Evolutionary conservation across 1,140 invertebrate species (phyloP), one percentile per base, ranked within the genome.

Genomic region (Lucilia cuprina): DNA sequence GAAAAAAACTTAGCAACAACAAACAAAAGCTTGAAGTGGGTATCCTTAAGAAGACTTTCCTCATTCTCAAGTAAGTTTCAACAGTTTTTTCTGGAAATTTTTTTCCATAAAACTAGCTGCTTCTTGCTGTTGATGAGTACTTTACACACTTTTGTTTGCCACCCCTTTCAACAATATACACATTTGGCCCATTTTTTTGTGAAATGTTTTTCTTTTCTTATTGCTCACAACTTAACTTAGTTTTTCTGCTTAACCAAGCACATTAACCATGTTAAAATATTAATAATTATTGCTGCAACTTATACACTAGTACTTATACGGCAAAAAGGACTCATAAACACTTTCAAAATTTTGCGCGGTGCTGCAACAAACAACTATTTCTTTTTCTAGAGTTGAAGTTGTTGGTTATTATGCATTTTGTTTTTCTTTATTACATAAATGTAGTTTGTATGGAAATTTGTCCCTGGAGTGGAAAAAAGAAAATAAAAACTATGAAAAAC

Each of bases 201-300:
- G 3, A 30, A 70, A 90, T 85, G 21, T 92, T 30, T 30, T 30
- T 30, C 3, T 30, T 30, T 30, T n/a, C n/a, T n/a, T n/a, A n/a
- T n/a, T 30, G 25, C 91, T 84, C 92, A 91, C 83, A 85, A 85
- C 82, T 82, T 14, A 70, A 92, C 86, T 87, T 94, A 49, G 34
- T 74, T 60, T 86, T 89, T 89, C 87, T 87, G 86, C 88, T 89
- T 87, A 78, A 86, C 87, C 86, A 87, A 89, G 88, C 88, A 86
- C 85, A 89, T 89, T 89, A 89, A 89, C 87, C 86, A 85, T 86
- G 88, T 89, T 89, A 89, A 87, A 88, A 89, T 87, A 85, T 88
- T 89, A 89, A 89, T 89, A 65, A 83, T 70, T 12, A 70, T 70
- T 70, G 65, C 65, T 19, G 21, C 65, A 60, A 60, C 55, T 60